These are phyloP conservation scores for Hydrochoerus hydrochaeris DNA, from an alignment of 2,113 vertebrate genomes.

Conservation along the genomic window DNA sequence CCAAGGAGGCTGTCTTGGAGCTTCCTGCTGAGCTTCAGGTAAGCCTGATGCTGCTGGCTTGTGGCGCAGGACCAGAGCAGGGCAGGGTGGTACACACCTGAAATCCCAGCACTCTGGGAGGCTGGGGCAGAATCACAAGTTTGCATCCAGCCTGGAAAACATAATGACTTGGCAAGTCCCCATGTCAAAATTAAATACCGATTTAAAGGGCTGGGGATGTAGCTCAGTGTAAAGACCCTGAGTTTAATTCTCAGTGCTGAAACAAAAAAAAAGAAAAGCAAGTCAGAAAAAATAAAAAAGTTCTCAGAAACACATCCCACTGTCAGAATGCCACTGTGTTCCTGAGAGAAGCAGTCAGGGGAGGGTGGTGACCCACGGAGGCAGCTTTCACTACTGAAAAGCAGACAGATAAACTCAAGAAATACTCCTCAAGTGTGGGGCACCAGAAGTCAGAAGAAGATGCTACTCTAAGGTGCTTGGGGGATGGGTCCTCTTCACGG, in stretches of 20 bases:
- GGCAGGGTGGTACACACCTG: not conserved
- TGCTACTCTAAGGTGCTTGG: not conserved
- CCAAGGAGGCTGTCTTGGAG: rapidly evolving
- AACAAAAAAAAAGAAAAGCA: not conserved
- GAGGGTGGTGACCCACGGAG: rapidly evolving
- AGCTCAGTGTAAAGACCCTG: not conserved
- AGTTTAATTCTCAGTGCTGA: not conserved
- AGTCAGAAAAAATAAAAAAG: not conserved
- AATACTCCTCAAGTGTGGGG: too few relatives aligned
- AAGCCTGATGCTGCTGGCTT: not conserved
- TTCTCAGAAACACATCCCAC: not conserved
- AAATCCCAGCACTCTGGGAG: not conserved
- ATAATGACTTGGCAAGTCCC: not conserved
- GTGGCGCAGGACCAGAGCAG: too few relatives aligned
- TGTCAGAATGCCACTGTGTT: not conserved
- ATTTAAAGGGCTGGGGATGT: not conserved
- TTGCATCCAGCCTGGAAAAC: not conserved
- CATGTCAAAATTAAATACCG: not conserved
- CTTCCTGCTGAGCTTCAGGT: rapidly evolving
- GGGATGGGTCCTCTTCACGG: not conserved
- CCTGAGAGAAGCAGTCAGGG: not conserved
- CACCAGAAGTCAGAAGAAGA: not conserved
- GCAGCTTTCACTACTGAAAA: not conserved
- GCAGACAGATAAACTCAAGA: not conserved
- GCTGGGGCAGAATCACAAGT: not conserved